These are phyloP conservation scores for Eulithis testata DNA, from an alignment of 2,888 invertebrate species.

Conservation along the genomic window DNA sequence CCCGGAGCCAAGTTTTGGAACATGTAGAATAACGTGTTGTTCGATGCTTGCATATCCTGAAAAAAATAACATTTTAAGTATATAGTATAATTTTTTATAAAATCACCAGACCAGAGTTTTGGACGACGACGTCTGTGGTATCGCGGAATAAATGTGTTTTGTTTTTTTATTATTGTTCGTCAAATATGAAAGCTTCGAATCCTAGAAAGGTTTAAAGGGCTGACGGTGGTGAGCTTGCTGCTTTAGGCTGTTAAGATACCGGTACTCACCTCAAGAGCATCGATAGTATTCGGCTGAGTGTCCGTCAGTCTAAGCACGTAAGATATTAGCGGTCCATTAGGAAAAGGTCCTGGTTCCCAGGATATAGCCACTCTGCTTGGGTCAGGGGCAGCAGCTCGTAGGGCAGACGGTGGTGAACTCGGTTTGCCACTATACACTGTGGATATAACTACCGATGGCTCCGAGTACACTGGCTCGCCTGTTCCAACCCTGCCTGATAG, in stretches of 20 bases:
- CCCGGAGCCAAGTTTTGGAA: slow-evolving; percentile 89
- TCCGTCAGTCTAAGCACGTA: slow-evolving; percentile 91
- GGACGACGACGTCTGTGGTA: no score
- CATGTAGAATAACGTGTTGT: slow-evolving; percentile 89
- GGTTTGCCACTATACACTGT: slow-evolving; percentile 90
- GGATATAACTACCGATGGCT: slow-evolving; percentile 90
- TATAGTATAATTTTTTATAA: no score
- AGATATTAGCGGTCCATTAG: slow-evolving; percentile 94
- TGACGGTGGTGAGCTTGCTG: no score
- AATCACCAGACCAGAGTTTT: no score
- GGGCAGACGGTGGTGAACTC: slow-evolving; percentile 89
- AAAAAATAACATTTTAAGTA: slow-evolving; percentile 26
- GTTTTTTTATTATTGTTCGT: no score
- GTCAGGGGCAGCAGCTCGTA: slow-evolving; percentile 91
- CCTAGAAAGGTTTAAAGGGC: no score
- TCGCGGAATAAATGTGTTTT: no score
- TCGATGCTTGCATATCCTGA: slow-evolving; percentile 90
- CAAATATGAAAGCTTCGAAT: no score
- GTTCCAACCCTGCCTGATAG: slow-evolving; percentile 88
- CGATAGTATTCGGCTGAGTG: slow-evolving; percentile 82
- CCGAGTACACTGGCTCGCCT: slow-evolving; percentile 89
- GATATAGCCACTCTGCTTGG: slow-evolving; percentile 93
- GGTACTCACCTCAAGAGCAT: slow-evolving; percentile 86
- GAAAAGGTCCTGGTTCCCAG: slow-evolving; percentile 94
- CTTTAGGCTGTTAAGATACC: not conserved